Base-by-base conservation (phyloP, 2,113 vertebrate species). In the Cathartes aura region DNA sequence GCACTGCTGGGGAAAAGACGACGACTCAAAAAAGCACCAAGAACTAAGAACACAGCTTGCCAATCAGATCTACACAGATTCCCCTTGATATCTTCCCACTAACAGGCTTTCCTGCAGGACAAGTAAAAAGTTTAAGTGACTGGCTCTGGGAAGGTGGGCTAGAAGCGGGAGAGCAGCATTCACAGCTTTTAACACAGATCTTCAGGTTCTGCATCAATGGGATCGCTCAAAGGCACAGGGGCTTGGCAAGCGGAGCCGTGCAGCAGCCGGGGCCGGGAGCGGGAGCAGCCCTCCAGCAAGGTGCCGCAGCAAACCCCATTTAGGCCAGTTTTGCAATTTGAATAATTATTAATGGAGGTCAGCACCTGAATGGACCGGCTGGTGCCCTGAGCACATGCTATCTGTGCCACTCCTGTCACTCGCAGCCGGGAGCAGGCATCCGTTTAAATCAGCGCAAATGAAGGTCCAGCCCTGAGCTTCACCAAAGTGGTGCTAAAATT, bases 51-150 rank as follows among this genome's bases (percentile, higher is more conserved):
- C 90, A 92, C 90, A 97, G 89, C 97, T 97, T 97, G 97, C 97
- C 93, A 97, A 95, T 92, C 93, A 95, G 94, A 98, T 94, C 95
- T 91, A 82, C 94, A 97, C 87, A 94, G 96, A 94, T 81, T 97
- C 96, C 97, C 95, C 97, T 98, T 97, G 97, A 96, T 97, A 93
- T 93, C 97, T 96, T 97, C 97, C 98, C 95, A 74, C 94, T 96
- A 97, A 98, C 94, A 98, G 82, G 88, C 91, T 58, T 97, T 98
- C 95, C 97, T 96, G 86, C 90, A 95, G 96, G 97, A 98, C 67
- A 9, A 87, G 93, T 97, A 92, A 97, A 97, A 98, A 98, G 96
- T 98, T 98, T 70, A 96, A 98, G 97, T 78, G 58, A 90, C 56
- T 63, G 83, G 92, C 60, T 85, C 88, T 67, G 84, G 89, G 88